Base-by-base conservation (phyloP, 2,797 vertebrate genomes). In the Xerus rutilus region DNA sequence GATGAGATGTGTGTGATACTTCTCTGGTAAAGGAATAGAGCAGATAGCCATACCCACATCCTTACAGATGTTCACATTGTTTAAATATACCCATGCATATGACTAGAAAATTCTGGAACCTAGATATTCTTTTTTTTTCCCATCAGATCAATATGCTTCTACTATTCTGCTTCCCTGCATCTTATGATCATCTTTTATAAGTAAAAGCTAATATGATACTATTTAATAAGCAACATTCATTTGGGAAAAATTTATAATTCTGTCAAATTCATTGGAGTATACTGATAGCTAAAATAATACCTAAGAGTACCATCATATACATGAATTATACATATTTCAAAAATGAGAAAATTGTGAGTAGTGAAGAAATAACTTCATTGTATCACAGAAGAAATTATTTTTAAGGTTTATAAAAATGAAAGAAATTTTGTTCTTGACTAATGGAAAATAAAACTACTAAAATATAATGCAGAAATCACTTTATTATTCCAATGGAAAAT, bases 201-300 rank as follows among this genome's bases (percentile, higher is more conserved):
- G 78, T 69, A 52, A 96, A 84, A 94, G 32, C 23, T 86, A 87
- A 62, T 62, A n/a, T 78, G 70, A 96, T 49, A 72, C 45, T 49
- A 9, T 43, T 89, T 6, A 59, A 49, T 96, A 17, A 81, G 57
- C 13, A 92, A 30, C 45, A 77, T 86, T 65, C 93, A 64, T 86
- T 95, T 91, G 9, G 12, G 47, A 7, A 81, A 43, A 35, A 86
- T 89, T 74, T 94, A 70, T 72, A 85, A 74, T 90, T 86, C 96
- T 93, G 65, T 32, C 90, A 95, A 91, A 77, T 83, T 76, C 18
- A 62, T 23, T 87, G 14, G 7, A 49, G 9, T 35, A 67, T 45
- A 6, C 64, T 89, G n/a, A 78, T 72, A 70, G 28, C 94, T 92
- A 83, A 77, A 18, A 47, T 79, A 69, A 76, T 64, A 93, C 32